Percentiles rank a stretch among this genome's conserved stretches.
Conservation (phyloP, 2,888 invertebrate genomes). For the Neocrepidodera transversa region DNA sequence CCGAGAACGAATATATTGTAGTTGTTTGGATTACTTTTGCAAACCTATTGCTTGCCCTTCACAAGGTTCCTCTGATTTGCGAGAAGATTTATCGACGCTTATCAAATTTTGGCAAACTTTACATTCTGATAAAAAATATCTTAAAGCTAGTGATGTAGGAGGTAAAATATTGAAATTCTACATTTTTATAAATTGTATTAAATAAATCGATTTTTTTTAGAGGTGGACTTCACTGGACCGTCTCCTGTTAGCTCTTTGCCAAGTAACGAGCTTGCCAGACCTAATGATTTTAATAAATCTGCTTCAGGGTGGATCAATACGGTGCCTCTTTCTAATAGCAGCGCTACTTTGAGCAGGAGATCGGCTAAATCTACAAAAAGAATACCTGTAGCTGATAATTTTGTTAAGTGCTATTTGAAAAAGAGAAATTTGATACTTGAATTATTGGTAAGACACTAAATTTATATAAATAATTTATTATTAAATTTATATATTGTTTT, state of each 20-base stretch:
- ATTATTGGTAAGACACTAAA: conserved; percentile 70
- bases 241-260: conserved; percentile 56
- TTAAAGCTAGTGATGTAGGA: conserved; percentile 82
- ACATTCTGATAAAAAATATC: conserved; percentile 92
- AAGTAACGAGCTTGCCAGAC: conserved; percentile 58
- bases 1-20: conserved; percentile 92
- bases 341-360: conserved; percentile 74
- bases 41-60: conserved; percentile 88
- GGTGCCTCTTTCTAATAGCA: conserved; percentile 76
- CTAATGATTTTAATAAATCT: conserved; percentile 64
- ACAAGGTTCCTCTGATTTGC: conserved; percentile 76
- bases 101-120: conserved; percentile 96
- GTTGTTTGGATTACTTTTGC: conserved; percentile 95
- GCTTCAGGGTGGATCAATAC: conserved; percentile 93
- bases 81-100: conserved; percentile 88
- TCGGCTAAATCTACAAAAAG: conserved; percentile 73
- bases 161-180: conserved; percentile 62
- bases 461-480: background rate
- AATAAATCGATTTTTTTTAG: conserved; percentile 35
- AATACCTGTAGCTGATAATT: conserved; percentile 74
- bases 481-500: too few relatives aligned
- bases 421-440: conserved; percentile 94
- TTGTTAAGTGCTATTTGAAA: conserved; percentile 93
- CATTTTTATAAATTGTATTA: background rate
- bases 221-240: conserved; percentile 54